These are phyloP conservation scores for Eudasyphora cyanicolor DNA, from an alignment of 2,888 invertebrate genomes.

Conservation along the genomic window DNA sequence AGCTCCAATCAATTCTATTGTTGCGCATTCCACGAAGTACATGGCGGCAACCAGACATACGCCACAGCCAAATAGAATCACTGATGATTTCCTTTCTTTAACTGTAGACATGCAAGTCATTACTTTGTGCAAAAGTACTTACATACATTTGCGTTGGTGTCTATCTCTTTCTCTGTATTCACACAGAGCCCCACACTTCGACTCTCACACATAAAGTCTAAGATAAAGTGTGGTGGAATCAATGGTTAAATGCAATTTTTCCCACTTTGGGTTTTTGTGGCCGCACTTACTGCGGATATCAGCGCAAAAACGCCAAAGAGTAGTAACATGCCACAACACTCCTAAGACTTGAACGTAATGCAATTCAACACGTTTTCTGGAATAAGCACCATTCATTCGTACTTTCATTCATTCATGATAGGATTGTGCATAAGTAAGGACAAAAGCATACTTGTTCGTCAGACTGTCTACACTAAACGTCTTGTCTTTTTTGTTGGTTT, in stretches of 20 bases:
- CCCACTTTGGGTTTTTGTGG: conserved; percentile 49
- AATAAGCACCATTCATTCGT: conserved; percentile 49
- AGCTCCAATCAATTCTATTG: not conserved
- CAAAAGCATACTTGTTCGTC: too few relatives aligned
- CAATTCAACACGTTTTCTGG: conserved; percentile 53
- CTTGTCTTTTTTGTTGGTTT: conserved; percentile 46
- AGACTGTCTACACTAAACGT: too few relatives aligned
- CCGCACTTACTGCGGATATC: conserved; percentile 18
- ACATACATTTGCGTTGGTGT: too few relatives aligned
- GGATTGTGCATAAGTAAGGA: conserved; percentile 24
- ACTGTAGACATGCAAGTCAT: conserved; percentile 1
- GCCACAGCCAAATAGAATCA: not conserved
- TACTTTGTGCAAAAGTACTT: not conserved
- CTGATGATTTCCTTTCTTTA: conserved; percentile 21
- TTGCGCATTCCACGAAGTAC: not conserved
- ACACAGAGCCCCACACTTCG: not conserved
- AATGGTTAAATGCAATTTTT: conserved; percentile 38
- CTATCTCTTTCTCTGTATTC: not conserved
- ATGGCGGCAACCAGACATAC: not conserved
- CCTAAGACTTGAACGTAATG: conserved; percentile 57
- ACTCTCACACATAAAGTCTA: conserved; percentile 3
- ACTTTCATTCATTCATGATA: not conserved
- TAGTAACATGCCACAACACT: conserved; percentile 48
- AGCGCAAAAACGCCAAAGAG: too few relatives aligned
- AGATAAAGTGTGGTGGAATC: conserved; percentile 16